phyloP scores from a whole-genome alignment of 2,113 vertebrate genomes.

The human region DNA sequence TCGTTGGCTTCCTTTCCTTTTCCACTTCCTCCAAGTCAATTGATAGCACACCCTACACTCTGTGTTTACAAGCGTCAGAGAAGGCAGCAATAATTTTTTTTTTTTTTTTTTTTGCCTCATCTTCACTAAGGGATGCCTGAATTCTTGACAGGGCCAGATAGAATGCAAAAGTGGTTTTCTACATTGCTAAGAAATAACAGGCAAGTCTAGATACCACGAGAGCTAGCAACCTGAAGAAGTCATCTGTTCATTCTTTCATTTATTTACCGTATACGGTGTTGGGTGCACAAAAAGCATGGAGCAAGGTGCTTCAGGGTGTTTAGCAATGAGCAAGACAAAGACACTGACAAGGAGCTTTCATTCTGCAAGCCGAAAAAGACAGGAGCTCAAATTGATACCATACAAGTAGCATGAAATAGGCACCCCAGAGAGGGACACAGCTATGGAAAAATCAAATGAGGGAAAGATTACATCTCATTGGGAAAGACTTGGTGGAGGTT shows the following conservation, averaged over 20 bases:
- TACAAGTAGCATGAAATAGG: rapidly evolving
- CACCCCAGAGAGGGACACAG: neutral
- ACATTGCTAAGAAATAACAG: neutral
- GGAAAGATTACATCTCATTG: neutral
- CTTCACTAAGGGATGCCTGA: neutral
- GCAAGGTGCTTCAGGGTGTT: neutral
- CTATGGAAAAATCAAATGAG: neutral
- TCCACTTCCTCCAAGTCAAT: conserved; percentile 46
- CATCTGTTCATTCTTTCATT: neutral
- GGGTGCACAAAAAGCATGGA: neutral
- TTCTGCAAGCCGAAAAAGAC: neutral
- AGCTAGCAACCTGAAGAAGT: neutral
- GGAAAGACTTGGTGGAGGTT: neutral
- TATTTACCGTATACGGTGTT: neutral
- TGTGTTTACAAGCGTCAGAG: neutral
- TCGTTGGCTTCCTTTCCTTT: conserved; percentile 42
- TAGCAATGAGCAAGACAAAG: neutral
- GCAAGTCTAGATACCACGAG: neutral
- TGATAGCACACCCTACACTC: neutral
- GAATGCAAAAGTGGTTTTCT: neutral
- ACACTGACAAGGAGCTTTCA: neutral
- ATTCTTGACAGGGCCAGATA: neutral
- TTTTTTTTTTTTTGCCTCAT: neutral
- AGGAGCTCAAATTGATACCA: neutral
- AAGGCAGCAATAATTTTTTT: neutral